These are phyloP conservation scores for Pelusios castaneus DNA, from an alignment of 2,113 vertebrate species.

Conservation along the genomic window DNA sequence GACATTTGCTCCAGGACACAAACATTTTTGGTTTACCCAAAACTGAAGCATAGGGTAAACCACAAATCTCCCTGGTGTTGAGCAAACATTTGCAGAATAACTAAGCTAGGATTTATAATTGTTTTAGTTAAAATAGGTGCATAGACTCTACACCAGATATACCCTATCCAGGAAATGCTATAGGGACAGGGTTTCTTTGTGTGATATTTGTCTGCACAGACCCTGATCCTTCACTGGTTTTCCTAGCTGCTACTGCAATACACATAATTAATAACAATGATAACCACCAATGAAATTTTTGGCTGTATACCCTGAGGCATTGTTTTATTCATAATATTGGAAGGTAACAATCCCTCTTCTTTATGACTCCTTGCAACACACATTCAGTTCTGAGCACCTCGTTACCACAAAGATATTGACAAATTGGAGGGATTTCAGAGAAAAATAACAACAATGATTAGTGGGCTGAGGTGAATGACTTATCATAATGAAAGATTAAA, in stretches of 20 bases:
- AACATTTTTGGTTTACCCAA: conserved; percentile 13
- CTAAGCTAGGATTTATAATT: background rate
- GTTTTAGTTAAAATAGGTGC: background rate
- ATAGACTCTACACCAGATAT: background rate
- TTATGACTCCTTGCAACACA: conserved; percentile 1
- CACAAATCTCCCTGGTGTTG: conserved; percentile 23
- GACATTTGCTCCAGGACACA: conserved; percentile 6
- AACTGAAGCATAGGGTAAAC: background rate
- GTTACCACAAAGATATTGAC: background rate
- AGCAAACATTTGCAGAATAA: background rate
- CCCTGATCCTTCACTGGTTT: background rate
- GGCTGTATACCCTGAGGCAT: background rate
- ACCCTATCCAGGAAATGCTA: background rate
- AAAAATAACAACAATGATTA: background rate
- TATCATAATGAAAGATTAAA: background rate
- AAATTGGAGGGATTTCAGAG: conserved; percentile 11
- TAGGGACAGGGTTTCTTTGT: background rate
- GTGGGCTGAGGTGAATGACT: background rate
- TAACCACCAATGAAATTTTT: background rate
- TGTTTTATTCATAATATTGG: background rate
- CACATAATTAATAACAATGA: background rate
- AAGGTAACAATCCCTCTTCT: background rate
- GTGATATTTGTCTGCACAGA: background rate
- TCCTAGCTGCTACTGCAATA: background rate
- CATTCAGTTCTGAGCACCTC: conserved; percentile 1